Conservation (phyloP, 1,140 invertebrate genomes). For the Drosophila tristis region DNA sequence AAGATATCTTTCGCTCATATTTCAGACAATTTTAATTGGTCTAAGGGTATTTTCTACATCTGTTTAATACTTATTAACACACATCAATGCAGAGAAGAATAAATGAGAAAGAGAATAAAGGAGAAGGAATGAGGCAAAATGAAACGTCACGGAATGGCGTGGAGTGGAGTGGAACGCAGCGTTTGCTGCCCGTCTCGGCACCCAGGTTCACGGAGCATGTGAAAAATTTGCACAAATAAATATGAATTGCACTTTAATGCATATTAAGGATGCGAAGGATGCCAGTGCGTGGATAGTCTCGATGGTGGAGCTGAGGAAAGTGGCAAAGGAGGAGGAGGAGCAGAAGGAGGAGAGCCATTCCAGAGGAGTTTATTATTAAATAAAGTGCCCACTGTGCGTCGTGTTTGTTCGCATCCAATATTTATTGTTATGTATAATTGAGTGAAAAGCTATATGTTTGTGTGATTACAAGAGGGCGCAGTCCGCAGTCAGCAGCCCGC, state of each 20-base stretch:
- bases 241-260: slow-evolving; percentile 83
- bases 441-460: slow-evolving; percentile 80
- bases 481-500: too few relatives aligned
- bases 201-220: slow-evolving; percentile 49
- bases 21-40: too few relatives aligned
- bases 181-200: slow-evolving; percentile 7
- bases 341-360: slow-evolving; percentile 2
- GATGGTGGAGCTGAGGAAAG: neutral
- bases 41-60: too few relatives aligned
- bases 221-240: slow-evolving; percentile 82
- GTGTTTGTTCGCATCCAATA: slow-evolving; percentile 75
- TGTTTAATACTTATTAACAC: slow-evolving; percentile 1
- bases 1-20: too few relatives aligned
- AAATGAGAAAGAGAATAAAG: neutral
- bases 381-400: slow-evolving; percentile 72
- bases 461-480: slow-evolving; percentile 54
- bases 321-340: neutral
- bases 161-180: slow-evolving; percentile 23
- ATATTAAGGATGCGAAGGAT: slow-evolving; percentile 69
- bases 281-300: slow-evolving; percentile 1
- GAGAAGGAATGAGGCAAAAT: slow-evolving; percentile 17
- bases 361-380: slow-evolving; percentile 75
- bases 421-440: slow-evolving; percentile 83
- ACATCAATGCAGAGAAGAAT: neutral
- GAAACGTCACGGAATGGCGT: slow-evolving; percentile 30